A percentile compares a stretch with the other conserved stretches of the same genome.
These are phyloP conservation scores for Mesopsocus fuscifrons DNA, from an alignment of 2,888 invertebrate genomes.

Conservation along the genomic window DNA sequence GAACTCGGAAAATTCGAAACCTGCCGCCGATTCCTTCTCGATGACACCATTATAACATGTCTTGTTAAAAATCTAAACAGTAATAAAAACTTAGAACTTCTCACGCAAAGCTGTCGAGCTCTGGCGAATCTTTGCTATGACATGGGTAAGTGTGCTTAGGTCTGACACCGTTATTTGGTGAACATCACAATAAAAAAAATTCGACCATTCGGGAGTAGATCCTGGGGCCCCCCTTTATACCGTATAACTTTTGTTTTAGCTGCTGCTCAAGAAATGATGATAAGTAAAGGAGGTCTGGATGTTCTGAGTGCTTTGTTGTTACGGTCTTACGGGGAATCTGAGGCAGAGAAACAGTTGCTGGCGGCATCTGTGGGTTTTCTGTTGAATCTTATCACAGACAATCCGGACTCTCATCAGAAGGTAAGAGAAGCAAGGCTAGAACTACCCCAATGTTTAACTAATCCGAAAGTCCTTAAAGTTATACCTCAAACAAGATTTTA, in stretches of 20 bases:
- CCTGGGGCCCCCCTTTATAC: no score
- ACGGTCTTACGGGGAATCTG: background rate
- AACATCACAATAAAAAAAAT: no score
- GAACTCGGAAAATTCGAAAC: slow-evolving; percentile 3
- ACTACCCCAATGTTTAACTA: no score
- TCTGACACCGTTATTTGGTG: no score
- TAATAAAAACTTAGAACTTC: background rate
- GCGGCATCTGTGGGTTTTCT: slow-evolving; percentile 2
- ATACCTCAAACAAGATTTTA: no score
- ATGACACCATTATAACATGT: background rate
- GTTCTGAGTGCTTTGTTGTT: background rate
- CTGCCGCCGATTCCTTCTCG: background rate
- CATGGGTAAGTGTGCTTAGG: slow-evolving; percentile 3
- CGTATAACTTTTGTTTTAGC: no score
- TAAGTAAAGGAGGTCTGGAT: background rate
- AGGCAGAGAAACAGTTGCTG: background rate
- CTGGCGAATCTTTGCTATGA: slow-evolving; percentile 5
- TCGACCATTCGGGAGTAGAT: no score
- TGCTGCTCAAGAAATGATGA: background rate
- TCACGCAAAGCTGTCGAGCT: slow-evolving; percentile 1
- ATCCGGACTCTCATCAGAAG: background rate
- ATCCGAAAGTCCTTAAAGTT: no score
- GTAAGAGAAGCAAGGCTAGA: no score
- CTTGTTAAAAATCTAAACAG: slow-evolving; percentile 1
- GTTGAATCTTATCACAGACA: slow-evolving; percentile 1